Conservation (phyloP, 2,113 vertebrate species). For the Pangasianodon gigas region DNA sequence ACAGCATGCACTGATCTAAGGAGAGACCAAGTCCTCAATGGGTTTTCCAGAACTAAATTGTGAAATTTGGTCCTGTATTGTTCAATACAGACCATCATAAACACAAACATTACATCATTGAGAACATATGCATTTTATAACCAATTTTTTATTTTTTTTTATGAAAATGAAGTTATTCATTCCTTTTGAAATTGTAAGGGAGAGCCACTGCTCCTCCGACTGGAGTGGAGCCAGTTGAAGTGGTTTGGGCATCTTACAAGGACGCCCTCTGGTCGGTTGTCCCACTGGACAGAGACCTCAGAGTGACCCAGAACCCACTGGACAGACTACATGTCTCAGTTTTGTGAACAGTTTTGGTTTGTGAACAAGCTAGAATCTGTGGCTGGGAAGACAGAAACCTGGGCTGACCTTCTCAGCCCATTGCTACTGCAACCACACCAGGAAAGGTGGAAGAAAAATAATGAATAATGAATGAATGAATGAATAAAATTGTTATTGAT, state of each 20-base stretch:
- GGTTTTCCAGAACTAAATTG: neutral
- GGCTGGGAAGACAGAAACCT: neutral
- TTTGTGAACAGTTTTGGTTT: neutral
- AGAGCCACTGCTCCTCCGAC: neutral
- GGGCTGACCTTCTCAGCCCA: neutral
- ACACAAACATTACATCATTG: neutral
- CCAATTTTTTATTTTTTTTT: neutral
- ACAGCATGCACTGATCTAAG: neutral
- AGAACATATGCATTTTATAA: neutral
- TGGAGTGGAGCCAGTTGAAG: neutral
- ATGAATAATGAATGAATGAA: neutral
- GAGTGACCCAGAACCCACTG: neutral
- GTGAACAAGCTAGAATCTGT: neutral
- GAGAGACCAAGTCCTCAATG: neutral
- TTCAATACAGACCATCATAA: neutral
- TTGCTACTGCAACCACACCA: neutral
- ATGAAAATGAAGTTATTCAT: neutral
- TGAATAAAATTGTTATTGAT: neutral
- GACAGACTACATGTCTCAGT: neutral
- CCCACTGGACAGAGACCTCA: neutral
- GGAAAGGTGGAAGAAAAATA: neutral
- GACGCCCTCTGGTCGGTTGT: neutral
- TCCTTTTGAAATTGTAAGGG: neutral
- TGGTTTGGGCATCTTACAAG: neutral
- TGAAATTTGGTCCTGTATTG: neutral